Conservation (phyloP, 2,888 invertebrate genomes). For the Aleiodes alternator region DNA sequence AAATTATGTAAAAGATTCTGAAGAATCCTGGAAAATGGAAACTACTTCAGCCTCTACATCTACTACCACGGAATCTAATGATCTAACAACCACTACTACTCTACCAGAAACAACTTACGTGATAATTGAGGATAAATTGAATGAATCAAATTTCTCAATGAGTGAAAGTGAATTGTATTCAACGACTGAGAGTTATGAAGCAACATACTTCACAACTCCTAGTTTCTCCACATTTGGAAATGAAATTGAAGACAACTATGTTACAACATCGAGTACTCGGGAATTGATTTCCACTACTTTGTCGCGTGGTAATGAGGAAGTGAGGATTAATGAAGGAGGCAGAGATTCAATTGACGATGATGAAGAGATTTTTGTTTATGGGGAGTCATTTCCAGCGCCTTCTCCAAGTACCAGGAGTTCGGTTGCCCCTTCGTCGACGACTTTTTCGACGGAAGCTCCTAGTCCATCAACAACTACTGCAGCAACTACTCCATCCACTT, state of each 20-base stretch:
- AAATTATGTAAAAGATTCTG: constrained; percentile 6
- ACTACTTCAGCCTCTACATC: neutral
- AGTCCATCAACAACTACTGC: neutral
- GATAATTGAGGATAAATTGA: neutral
- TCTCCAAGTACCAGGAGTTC: too few relatives aligned
- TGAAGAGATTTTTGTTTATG: too few relatives aligned
- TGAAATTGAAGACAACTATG: constrained; percentile 1
- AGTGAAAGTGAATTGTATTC: neutral
- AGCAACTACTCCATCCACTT: neutral
- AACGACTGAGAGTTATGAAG: neutral
- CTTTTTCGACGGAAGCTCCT: too few relatives aligned
- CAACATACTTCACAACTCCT: neutral
- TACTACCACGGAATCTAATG: neutral
- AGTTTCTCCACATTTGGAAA: neutral
- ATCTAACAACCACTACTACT: neutral
- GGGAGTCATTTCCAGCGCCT: too few relatives aligned
- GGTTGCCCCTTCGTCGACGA: too few relatives aligned
- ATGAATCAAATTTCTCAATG: constrained; percentile 9
- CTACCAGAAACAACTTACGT: neutral
- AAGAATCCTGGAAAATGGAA: neutral
- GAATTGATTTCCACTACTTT: neutral
- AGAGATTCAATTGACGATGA: too few relatives aligned
- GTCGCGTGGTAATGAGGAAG: too few relatives aligned
- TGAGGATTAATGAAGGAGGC: too few relatives aligned
- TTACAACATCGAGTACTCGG: neutral